phyloP scores from a whole-genome alignment of 1,140 invertebrate species.

The Drosophila burlai region DNA sequence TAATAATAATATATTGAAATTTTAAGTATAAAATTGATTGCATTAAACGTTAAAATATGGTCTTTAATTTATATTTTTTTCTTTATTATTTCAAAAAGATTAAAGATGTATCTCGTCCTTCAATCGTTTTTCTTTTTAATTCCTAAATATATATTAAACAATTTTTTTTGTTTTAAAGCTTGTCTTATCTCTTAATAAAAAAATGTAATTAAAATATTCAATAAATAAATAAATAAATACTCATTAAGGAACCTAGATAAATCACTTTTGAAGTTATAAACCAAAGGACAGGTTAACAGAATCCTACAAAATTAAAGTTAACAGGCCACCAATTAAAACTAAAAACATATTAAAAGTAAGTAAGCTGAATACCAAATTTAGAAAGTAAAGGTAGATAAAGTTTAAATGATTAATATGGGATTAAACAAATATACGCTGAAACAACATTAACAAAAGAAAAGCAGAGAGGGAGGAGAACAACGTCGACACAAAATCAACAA shows the following conservation, averaged over 20 bases:
- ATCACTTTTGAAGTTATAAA: constrained; percentile 8
- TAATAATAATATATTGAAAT: not conserved
- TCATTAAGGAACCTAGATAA: not conserved
- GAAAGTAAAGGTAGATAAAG: not conserved
- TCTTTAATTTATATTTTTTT: too few relatives aligned
- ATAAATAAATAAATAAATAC: not conserved
- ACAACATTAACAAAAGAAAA: not conserved
- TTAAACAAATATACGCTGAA: constrained; percentile 8
- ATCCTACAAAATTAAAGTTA: not conserved
- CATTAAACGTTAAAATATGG: too few relatives aligned
- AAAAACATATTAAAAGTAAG: not conserved
- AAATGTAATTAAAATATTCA: not conserved
- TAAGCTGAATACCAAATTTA: not conserved
- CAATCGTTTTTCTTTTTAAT: too few relatives aligned
- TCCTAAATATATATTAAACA: too few relatives aligned
- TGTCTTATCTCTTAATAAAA: too few relatives aligned
- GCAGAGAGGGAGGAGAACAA: constrained; percentile 2
- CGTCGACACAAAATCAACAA: constrained; percentile 1
- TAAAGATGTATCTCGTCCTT: too few relatives aligned
- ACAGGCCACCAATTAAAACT: constrained; percentile 23
- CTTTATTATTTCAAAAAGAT: too few relatives aligned
- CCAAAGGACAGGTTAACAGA: not conserved
- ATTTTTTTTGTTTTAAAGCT: too few relatives aligned
- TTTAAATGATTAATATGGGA: not conserved
- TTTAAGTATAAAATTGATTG: not conserved